Conservation (phyloP, 2,113 vertebrate species). For the Cathartes aura region DNA sequence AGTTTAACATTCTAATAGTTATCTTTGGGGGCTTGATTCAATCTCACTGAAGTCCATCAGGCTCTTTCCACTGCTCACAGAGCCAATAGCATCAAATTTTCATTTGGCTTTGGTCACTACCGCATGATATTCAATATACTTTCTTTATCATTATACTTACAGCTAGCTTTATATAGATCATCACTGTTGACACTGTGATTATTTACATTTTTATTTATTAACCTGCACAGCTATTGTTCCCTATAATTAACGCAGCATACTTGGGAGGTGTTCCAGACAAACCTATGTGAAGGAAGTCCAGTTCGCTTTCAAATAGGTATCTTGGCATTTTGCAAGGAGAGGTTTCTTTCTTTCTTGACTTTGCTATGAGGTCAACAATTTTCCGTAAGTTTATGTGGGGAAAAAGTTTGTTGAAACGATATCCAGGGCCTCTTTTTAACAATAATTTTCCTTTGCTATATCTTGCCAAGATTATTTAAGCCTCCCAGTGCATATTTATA, state of each 20-base stretch:
- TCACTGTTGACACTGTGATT: neutral
- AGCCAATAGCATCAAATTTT: constrained; percentile 21
- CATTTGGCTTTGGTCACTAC: constrained; percentile 1
- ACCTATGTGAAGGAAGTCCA: neutral
- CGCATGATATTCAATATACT: neutral
- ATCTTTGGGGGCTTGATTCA: neutral
- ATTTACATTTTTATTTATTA: neutral
- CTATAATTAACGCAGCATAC: neutral
- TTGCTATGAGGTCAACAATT: constrained; percentile 53
- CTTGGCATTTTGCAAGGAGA: neutral
- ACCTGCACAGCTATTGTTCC: neutral
- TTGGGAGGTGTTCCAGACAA: neutral
- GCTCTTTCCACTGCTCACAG: neutral
- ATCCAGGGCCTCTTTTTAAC: constrained; percentile 46
- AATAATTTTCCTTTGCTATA: constrained; percentile 55
- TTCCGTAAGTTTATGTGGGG: constrained; percentile 46
- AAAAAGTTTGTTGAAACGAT: constrained; percentile 55
- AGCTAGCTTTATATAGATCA: neutral
- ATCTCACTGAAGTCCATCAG: neutral
- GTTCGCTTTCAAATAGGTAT: neutral
- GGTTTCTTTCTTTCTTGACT: constrained; percentile 40
- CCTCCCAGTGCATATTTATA: constrained; percentile 27
- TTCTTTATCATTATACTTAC: neutral
- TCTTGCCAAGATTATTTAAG: constrained; percentile 65
- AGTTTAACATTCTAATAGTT: neutral